phyloP scores from a whole-genome alignment of 2,888 invertebrate species.

The Agrypnus murinus region DNA sequence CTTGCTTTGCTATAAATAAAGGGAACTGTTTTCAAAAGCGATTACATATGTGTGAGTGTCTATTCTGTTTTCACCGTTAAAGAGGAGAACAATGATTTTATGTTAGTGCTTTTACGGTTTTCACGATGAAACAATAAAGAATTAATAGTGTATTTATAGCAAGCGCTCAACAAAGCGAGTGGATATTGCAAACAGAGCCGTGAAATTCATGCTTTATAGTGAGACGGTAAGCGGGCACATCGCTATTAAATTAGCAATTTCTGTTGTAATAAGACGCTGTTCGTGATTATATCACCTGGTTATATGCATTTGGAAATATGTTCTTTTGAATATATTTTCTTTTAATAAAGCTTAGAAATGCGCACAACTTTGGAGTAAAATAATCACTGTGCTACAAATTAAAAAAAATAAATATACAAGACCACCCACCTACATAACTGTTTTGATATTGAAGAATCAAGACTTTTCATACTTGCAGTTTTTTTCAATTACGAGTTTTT shows the following conservation, averaged over 20 bases:
- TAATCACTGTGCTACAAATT: too few species aligned
- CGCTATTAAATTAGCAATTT: not conserved
- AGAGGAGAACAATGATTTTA: conserved; percentile 19
- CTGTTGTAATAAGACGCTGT: not conserved
- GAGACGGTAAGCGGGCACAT: not conserved
- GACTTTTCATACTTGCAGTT: too few species aligned
- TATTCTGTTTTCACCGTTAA: conserved; percentile 5
- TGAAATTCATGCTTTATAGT: conserved; percentile 2
- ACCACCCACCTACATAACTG: too few species aligned
- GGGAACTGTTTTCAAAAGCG: conserved; percentile 1
- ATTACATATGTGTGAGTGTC: not conserved
- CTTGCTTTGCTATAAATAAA: not conserved
- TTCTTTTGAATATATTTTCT: too few species aligned
- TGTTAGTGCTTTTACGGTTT: conserved; percentile 2
- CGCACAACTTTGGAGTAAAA: too few species aligned
- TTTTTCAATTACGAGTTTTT: too few species aligned
- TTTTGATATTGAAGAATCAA: too few species aligned
- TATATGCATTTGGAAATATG: too few species aligned
- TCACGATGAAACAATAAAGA: conserved; percentile 27
- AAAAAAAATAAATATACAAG: too few species aligned
- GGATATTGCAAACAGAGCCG: not conserved
- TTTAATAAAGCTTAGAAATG: too few species aligned
- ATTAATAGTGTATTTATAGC: conserved; percentile 23
- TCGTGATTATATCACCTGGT: not conserved
- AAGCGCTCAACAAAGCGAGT: conserved; percentile 9